phyloP scores from a whole-genome alignment of 2,797 vertebrate genomes.

The Anguilla pacifica region DNA sequence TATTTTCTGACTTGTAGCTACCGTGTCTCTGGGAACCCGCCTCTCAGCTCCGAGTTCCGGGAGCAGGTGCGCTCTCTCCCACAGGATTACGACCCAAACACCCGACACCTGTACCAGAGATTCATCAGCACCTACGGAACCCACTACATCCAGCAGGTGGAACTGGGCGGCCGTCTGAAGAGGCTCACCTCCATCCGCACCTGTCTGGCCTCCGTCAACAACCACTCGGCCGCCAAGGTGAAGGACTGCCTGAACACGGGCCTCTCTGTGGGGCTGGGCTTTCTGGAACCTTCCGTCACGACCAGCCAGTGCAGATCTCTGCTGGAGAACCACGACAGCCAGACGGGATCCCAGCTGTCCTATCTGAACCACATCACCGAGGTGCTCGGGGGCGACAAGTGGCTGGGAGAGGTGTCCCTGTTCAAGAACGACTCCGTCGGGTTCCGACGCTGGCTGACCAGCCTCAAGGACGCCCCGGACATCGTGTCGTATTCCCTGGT shows the following conservation, averaged over 20 bases:
- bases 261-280: slow-evolving; percentile 34
- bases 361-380: slow-evolving; percentile 51
- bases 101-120: not conserved
- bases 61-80: not conserved
- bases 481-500: slow-evolving; percentile 57
- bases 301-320: slow-evolving; percentile 49
- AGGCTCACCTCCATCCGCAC: not conserved
- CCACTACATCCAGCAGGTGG: not conserved
- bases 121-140: not conserved
- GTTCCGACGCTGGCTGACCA: slow-evolving; percentile 56
- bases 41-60: slow-evolving; percentile 2
- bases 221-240: not conserved
- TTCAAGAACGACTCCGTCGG: not conserved
- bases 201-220: not conserved
- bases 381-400: slow-evolving; percentile 38
- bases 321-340: slow-evolving; percentile 42
- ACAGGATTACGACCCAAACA: not conserved
- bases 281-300: fast-evolving
- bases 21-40: not conserved
- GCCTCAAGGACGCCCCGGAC: slow-evolving; percentile 46
- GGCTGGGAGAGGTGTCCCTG: slow-evolving; percentile 51
- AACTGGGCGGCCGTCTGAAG: not conserved
- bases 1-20: slow-evolving; percentile 4
- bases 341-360: slow-evolving; percentile 51
- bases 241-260: not conserved